A percentile compares a stretch with the other conserved stretches of the same genome.
Conservation (phyloP, 2,888 invertebrate species). For the Synergus laeviventris region DNA sequence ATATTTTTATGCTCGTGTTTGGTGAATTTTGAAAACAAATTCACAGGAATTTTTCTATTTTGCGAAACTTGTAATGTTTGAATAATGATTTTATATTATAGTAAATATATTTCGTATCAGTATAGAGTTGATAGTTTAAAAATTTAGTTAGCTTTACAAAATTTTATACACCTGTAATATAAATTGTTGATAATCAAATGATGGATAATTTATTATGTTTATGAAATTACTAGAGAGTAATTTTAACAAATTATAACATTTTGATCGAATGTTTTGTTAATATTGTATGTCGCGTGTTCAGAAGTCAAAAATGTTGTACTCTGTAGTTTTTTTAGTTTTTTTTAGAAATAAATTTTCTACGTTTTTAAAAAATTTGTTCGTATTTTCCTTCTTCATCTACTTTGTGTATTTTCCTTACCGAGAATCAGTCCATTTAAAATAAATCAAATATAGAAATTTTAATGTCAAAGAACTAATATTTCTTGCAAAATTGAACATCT, state of each 20-base stretch:
- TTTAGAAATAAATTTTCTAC: not conserved
- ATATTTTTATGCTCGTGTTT: not conserved
- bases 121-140: not conserved
- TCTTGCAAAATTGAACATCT: not conserved
- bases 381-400: not conserved
- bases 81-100: not conserved
- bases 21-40: not conserved
- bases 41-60: not conserved
- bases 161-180: too few species aligned
- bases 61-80: not conserved
- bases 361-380: not conserved
- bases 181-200: too few species aligned
- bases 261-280: not conserved
- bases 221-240: not conserved
- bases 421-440: not conserved
- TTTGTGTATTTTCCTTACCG: not conserved
- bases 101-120: not conserved
- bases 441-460: not conserved
- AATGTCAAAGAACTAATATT: not conserved
- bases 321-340: slow-evolving; percentile 1
- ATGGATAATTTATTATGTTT: too few species aligned
- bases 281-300: not conserved
- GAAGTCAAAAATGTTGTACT: not conserved
- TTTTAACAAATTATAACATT: not conserved
- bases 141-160: too few species aligned